Conservation (phyloP, 2,113 vertebrate genomes). For the Epinephelus lanceolatus region DNA sequence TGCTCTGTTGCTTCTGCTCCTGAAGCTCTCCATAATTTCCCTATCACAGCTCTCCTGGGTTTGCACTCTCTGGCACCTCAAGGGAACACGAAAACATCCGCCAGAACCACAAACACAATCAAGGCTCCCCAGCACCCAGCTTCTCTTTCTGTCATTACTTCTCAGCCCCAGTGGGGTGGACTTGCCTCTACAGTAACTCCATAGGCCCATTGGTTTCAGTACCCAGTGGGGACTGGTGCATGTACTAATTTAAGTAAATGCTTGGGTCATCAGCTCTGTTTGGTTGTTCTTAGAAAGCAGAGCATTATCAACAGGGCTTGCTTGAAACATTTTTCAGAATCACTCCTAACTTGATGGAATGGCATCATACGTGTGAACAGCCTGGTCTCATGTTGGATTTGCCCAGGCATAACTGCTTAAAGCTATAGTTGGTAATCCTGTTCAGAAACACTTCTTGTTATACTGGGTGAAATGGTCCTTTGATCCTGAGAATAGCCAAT, state of each 20-base stretch:
- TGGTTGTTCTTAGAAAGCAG: too few relatives aligned
- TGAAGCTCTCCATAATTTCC: conserved; percentile 13
- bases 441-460: too few relatives aligned
- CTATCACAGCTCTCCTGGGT: conserved; percentile 8
- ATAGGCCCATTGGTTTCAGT: not conserved
- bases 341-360: too few relatives aligned
- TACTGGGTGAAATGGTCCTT: too few relatives aligned
- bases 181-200: not conserved
- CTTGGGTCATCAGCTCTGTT: not conserved
- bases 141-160: conserved; percentile 11
- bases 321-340: not conserved
- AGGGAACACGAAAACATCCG: conserved; percentile 45
- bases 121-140: not conserved
- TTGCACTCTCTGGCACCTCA: conserved; percentile 6
- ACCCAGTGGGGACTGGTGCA: not conserved
- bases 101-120: conserved; percentile 33
- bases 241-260: not conserved
- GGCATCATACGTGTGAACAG: too few relatives aligned
- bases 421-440: too few relatives aligned
- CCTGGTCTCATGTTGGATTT: too few relatives aligned
- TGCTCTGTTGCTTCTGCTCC: conserved; percentile 1
- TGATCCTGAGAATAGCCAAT: too few relatives aligned
- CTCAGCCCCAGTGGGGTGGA: not conserved
- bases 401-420: too few relatives aligned
- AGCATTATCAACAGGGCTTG: not conserved